These are phyloP conservation scores for Andrena dorsata DNA, from an alignment of 2,888 invertebrate genomes.

Conservation along the genomic window DNA sequence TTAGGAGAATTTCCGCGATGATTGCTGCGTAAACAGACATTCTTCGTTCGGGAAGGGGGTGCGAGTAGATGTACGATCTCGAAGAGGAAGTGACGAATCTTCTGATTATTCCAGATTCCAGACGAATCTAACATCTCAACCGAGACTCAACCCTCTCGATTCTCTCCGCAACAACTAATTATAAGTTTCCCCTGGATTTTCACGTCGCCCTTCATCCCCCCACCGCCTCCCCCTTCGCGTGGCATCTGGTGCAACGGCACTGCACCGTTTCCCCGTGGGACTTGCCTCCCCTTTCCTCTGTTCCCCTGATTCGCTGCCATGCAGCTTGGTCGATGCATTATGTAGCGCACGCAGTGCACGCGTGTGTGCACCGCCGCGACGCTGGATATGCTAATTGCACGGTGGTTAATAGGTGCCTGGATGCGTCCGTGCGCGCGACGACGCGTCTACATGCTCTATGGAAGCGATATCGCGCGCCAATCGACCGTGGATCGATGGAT, in stretches of 20 bases:
- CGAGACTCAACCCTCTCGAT: not conserved
- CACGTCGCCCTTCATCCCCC: not conserved
- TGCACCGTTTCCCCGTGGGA: slow-evolving; percentile 12
- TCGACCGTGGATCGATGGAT: slow-evolving; percentile 7
- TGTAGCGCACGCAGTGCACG: slow-evolving; percentile 57
- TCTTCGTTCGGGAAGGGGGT: no score
- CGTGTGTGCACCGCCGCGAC: slow-evolving; percentile 43
- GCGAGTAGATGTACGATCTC: no score
- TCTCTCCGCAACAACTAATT: not conserved
- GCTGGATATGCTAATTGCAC: slow-evolving; percentile 73
- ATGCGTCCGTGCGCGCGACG: slow-evolving; percentile 12
- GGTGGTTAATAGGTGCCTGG: slow-evolving; percentile 58
- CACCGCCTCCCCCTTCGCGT: not conserved
- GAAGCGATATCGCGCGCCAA: slow-evolving; percentile 7
- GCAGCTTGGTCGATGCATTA: slow-evolving; percentile 49
- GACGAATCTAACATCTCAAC: not conserved
- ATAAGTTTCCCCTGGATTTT: not conserved
- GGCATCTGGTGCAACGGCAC: slow-evolving; percentile 38
- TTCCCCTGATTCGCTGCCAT: not conserved
- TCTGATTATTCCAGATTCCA: not conserved
- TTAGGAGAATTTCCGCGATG: no score
- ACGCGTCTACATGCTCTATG: slow-evolving; percentile 21
- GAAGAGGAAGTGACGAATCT: no score
- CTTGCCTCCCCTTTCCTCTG: slow-evolving; percentile 9
- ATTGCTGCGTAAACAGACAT: no score